phyloP scores from a whole-genome alignment of 2,888 invertebrate genomes.

The Pyrgus malvae region DNA sequence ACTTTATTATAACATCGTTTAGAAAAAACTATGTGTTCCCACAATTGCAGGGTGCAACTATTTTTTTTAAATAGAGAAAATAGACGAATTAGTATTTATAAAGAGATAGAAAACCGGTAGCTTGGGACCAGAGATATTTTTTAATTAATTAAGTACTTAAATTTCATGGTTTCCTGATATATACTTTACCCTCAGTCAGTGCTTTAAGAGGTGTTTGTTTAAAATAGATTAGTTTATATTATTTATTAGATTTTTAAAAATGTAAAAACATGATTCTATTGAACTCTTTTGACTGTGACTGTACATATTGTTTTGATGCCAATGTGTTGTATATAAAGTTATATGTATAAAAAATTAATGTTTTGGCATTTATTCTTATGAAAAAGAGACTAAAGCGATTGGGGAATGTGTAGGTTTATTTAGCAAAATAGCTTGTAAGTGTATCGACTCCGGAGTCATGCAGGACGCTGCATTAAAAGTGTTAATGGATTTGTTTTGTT shows the following conservation, averaged over 20 bases:
- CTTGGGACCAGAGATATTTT: slow-evolving; percentile 18
- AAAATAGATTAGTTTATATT: too few species aligned
- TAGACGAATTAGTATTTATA: too few species aligned
- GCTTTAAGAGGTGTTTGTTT: background rate
- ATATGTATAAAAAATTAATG: slow-evolving; percentile 32
- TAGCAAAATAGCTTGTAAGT: slow-evolving; percentile 8
- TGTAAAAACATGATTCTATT: background rate
- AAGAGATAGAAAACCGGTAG: too few species aligned
- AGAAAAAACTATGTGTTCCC: too few species aligned
- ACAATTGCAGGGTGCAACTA: too few species aligned
- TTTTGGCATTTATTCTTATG: slow-evolving; percentile 57
- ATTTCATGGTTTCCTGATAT: slow-evolving; percentile 9
- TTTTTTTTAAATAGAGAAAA: too few species aligned
- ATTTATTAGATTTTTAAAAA: background rate
- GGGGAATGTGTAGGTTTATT: slow-evolving; percentile 27
- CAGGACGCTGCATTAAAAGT: too few species aligned
- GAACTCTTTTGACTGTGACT: slow-evolving; percentile 43
- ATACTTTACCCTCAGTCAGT: background rate
- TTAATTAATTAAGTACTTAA: slow-evolving; percentile 8
- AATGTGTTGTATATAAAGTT: slow-evolving; percentile 35
- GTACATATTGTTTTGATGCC: slow-evolving; percentile 44
- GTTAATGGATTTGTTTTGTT: background rate
- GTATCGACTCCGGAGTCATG: too few species aligned
- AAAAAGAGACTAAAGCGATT: slow-evolving; percentile 42
- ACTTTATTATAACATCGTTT: too few species aligned